Evolutionary conservation across 2,797 vertebrate genomes (phyloP), one percentile per base, ranked within the genome.

Genomic region (Eulemur albifrons): DNA sequence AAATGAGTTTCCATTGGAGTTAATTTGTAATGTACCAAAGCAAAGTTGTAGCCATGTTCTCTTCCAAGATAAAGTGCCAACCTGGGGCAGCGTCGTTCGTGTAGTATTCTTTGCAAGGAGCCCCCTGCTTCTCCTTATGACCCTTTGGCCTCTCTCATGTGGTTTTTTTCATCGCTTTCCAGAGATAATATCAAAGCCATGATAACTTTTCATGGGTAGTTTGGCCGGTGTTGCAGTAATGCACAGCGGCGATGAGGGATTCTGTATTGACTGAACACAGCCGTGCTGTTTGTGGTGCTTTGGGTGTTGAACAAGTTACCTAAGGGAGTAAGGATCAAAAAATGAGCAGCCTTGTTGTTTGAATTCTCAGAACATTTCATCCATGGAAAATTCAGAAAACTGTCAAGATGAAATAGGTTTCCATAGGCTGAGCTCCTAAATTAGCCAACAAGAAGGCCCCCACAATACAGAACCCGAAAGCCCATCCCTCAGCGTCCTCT

Each of bases 381-480:
- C 0, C 70, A 54, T 92, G 35, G 83, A 90, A 98, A 97, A 96
- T 30, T 1, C n/a, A 81, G 48, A 30, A 88, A 91, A 94, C 67
- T 85, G 7, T 45, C 13, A 30, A 57, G 9, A 43, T 73, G 87
- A 94, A 96, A 85, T 63, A 52, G 45, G 83, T n/a, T 38, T 72
- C 50, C 43, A 2, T 57, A 83, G 25, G 17, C 80, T 35, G 65
- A 88, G 90, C 87, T 20, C 13, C 32, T 32, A 48, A 91, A 59
- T 10, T 61, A 69, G 90, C 7, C 45, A 94, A 38, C 27, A 23
- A 80, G 48, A 91, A 93, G 67, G 8, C 1, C 27, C 57, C 18
- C 18, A 59, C 10, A 67, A 5, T 45, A 25, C 25, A 25, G n/a
- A 63, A 30, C 1, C 0, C 63, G 35, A 91, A 25, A 32, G 4